These are phyloP conservation scores for Dasypolia templi DNA, from an alignment of 2,888 invertebrate species.

Conservation along the genomic window DNA sequence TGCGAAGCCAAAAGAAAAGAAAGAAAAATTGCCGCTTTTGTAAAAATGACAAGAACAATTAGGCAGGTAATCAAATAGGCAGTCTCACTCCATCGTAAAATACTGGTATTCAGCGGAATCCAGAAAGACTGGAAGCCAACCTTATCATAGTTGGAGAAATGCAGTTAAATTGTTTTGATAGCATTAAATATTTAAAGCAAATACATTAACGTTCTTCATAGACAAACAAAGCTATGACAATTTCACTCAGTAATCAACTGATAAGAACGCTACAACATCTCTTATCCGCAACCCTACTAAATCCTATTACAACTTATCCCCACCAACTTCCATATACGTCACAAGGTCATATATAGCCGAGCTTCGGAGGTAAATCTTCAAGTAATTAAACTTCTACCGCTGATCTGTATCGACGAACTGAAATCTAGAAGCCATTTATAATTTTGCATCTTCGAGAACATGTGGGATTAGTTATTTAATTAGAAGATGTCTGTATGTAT, in stretches of 20 bases:
- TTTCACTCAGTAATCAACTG: not conserved
- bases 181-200: not conserved
- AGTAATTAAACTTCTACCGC: conserved; percentile 59
- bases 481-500: not conserved
- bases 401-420: conserved; percentile 34
- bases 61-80: too few species aligned
- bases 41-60: too few species aligned
- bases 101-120: too few species aligned
- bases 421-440: conserved; percentile 23
- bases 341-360: conserved; percentile 26
- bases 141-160: too few species aligned
- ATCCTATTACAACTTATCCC: conserved; percentile 24
- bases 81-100: too few species aligned
- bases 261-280: not conserved
- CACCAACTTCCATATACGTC: not conserved
- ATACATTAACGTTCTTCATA: not conserved
- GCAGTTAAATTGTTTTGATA: too few species aligned
- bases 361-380: conserved; percentile 42
- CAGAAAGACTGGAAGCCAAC: too few species aligned
- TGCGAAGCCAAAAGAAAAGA: too few species aligned
- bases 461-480: not conserved
- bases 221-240: not conserved
- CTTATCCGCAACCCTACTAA: conserved; percentile 9
- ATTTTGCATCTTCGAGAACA: not conserved
- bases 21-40: too few species aligned